Conservation (phyloP, 2,797 vertebrate genomes). For the Arctocebus calabarensis region DNA sequence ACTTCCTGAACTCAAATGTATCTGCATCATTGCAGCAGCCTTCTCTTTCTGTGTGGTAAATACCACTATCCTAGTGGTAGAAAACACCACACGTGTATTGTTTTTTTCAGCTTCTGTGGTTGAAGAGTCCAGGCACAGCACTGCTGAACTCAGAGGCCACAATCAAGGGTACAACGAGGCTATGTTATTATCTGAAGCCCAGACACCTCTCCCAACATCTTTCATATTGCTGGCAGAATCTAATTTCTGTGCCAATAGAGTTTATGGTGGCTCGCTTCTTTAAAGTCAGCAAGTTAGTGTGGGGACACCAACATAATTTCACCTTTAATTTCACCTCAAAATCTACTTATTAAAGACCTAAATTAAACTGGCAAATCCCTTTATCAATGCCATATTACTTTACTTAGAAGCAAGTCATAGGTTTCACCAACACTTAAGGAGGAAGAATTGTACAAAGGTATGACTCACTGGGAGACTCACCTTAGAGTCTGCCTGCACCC, state of each 20-base stretch:
- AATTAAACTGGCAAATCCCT: neutral
- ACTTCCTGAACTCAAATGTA: neutral
- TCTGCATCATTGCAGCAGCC: neutral
- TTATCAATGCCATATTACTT: neutral
- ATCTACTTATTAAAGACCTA: neutral
- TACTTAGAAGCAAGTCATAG: neutral
- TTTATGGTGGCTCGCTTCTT: neutral
- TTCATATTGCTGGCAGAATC: neutral
- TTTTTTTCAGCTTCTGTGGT: neutral
- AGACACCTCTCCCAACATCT: neutral
- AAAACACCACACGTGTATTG: neutral
- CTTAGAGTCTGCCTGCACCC: rapidly evolving
- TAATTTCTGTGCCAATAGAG: neutral
- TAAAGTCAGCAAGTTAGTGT: neutral
- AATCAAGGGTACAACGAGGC: neutral
- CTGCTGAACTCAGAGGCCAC: neutral
- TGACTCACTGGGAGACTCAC: neutral
- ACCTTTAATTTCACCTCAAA: neutral
- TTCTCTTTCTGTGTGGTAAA: neutral
- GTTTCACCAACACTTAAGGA: neutral
- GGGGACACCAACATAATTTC: neutral
- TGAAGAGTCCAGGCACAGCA: neutral
- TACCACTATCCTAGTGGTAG: neutral
- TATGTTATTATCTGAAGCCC: neutral
- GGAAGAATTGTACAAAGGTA: too few relatives aligned